Base-by-base conservation (phyloP, 2,888 invertebrate genomes). In the Beris chalybata region DNA sequence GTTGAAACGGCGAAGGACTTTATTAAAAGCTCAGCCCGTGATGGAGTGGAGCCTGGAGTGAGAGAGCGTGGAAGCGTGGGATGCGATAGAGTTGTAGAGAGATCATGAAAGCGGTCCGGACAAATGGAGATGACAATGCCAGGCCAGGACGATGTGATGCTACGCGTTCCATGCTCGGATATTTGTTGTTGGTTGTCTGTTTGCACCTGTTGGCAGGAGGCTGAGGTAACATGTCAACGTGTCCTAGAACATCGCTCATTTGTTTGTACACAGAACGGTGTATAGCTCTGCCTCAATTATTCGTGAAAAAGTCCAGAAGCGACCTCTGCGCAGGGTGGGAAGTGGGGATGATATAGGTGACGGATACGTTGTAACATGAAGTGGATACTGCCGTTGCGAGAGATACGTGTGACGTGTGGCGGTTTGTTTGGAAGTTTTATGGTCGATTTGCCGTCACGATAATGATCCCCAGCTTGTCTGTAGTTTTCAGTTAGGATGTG, bases 361-460 rank as follows among this genome's bases (percentile, higher is more conserved):
- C 29, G 58, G 56, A 56, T 44, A 56, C 15, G 30, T 56, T 13
- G 6, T 43, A 29, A 56, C 56, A 56, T 45, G 31, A 58, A 12
- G 11, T 47, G 58, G 29, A 58, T 47, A 45, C 5, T 45, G 15
- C 47, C 47, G 44, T 11, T 3, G 47, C 22, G 47, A 13, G 44
- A 38, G 38, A 56, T 52, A 59, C 15, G 38, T 59, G 22, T 61
- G 61, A 61, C 52, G 30, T 29, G 52, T 52, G 52, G 43, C 43
- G 61, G 61, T 61, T 61, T 61, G 61, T 61, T 61, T 61, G 61
- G 13, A 61, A 61, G 61, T 61, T 61, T 50, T 52, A 61, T 61
- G 61, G 61, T 61, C 61, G 61, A 61, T 61, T 61, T 61, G 22
- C 52, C 13, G 61, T 61, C 61, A 61, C 38, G 50, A 61, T 61